A percentile compares a stretch with the other conserved stretches of the same genome.
Conservation (phyloP, 1,140 invertebrate genomes). For the Drosophila ficusphila region DNA sequence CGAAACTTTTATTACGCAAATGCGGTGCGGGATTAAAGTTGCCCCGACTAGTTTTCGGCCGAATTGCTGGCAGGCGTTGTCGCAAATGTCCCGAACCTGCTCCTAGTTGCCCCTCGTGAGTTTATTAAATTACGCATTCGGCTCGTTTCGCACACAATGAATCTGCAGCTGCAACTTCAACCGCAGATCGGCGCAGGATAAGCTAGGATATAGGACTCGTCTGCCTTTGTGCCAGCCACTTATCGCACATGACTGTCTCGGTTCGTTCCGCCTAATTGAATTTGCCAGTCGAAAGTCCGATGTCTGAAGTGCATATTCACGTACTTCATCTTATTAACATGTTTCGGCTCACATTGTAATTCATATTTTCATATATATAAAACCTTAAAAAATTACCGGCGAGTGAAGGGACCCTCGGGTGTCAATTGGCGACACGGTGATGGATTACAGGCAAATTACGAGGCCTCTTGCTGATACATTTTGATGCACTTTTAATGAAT, state of each 20-base stretch:
- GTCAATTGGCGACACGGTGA: conserved; percentile 63
- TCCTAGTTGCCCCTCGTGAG: conserved; percentile 32
- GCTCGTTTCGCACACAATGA: conserved; percentile 73
- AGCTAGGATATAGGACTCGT: conserved; percentile 36
- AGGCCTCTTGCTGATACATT: conserved; percentile 42
- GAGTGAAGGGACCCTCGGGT: conserved; percentile 38
- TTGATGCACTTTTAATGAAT: conserved; percentile 78
- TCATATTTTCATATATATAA: conserved; percentile 46
- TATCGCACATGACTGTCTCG: conserved; percentile 57
- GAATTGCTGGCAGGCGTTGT: conserved; percentile 60
- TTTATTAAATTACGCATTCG: conserved; percentile 79
- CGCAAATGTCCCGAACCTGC: conserved; percentile 43
- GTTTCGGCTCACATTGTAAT: conserved; percentile 72
- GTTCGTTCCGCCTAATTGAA: conserved; percentile 59
- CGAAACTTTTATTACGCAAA: conserved; percentile 69
- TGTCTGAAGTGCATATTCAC: conserved; percentile 53
- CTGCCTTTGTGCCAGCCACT: conserved; percentile 60
- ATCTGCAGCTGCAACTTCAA: conserved; percentile 43
- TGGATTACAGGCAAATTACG: conserved; percentile 77
- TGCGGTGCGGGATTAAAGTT: conserved; percentile 39
- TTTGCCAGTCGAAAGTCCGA: conserved; percentile 35
- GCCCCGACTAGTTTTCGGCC: conserved; percentile 43
- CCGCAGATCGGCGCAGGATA: conserved; percentile 52
- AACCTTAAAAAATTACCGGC: conserved; percentile 16
- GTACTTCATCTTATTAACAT: conserved; percentile 76